These are phyloP conservation scores for Ranitomeya imitator DNA, from an alignment of 2,113 vertebrate genomes.

Conservation along the genomic window DNA sequence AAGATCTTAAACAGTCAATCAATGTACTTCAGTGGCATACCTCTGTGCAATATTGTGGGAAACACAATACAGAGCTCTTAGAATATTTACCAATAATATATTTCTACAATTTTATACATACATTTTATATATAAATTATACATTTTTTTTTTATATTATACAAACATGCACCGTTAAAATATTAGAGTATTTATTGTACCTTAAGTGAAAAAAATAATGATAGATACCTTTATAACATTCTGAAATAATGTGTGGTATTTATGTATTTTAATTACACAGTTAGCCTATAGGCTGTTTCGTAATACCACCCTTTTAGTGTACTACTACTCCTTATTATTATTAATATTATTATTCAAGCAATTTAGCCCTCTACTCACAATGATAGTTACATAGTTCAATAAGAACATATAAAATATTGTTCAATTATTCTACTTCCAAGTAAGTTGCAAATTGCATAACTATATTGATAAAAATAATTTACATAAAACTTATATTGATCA, in stretches of 20 bases:
- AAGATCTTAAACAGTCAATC: slow-evolving; percentile 8
- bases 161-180: neutral
- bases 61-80: neutral
- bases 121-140: too few species aligned
- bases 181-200: neutral
- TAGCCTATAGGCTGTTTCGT: neutral
- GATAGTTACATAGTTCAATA: neutral
- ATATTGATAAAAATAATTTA: neutral
- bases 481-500: neutral
- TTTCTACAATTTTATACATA: too few species aligned
- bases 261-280: neutral
- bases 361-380: neutral
- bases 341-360: too few species aligned
- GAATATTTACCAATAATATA: neutral
- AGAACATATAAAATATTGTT: neutral
- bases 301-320: neutral
- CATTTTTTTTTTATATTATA: neutral
- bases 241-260: neutral
- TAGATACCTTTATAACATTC: neutral
- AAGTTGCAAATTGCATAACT: neutral
- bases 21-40: neutral
- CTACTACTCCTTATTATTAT: too few species aligned
- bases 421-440: neutral
- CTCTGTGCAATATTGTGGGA: neutral
- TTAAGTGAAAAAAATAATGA: neutral